phyloP scores from a whole-genome alignment of 2,797 vertebrate species.

The Sylvia borin region DNA sequence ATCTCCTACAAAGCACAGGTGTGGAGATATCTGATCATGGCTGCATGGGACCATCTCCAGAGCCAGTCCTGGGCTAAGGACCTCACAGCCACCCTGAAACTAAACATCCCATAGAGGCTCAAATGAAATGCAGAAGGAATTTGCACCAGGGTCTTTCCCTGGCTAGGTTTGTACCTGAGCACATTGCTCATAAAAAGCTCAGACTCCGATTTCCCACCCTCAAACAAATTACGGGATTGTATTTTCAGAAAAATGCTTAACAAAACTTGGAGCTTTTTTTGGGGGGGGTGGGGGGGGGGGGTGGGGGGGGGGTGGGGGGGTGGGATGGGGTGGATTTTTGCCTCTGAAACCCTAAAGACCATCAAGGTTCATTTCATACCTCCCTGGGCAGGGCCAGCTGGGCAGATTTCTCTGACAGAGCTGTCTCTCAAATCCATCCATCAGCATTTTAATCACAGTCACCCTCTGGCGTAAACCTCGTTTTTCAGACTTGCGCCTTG shows the following conservation, averaged over 20 bases:
- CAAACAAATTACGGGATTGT: background rate
- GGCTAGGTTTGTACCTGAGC: background rate
- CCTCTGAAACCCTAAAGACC: background rate
- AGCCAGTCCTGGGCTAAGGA: background rate
- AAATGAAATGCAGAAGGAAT: background rate
- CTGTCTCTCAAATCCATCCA: background rate
- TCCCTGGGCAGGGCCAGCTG: background rate
- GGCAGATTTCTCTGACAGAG: background rate
- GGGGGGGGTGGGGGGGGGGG: too few species aligned
- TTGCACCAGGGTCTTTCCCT: background rate
- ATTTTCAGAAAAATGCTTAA: background rate
- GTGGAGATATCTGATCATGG: rapidly evolving
- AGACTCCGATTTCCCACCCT: background rate
- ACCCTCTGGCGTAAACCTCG: background rate
- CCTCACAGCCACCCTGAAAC: too few species aligned
- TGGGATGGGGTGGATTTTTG: background rate
- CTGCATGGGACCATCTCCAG: background rate
- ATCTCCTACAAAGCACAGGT: background rate
- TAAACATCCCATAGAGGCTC: background rate
- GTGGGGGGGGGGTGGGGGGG: too few species aligned
- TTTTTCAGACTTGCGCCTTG: background rate
- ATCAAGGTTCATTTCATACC: background rate
- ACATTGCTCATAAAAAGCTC: background rate
- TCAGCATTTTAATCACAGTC: background rate
- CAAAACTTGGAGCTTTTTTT: background rate